phyloP scores from a whole-genome alignment of 2,113 vertebrate genomes.

The Alethe diademata region DNA sequence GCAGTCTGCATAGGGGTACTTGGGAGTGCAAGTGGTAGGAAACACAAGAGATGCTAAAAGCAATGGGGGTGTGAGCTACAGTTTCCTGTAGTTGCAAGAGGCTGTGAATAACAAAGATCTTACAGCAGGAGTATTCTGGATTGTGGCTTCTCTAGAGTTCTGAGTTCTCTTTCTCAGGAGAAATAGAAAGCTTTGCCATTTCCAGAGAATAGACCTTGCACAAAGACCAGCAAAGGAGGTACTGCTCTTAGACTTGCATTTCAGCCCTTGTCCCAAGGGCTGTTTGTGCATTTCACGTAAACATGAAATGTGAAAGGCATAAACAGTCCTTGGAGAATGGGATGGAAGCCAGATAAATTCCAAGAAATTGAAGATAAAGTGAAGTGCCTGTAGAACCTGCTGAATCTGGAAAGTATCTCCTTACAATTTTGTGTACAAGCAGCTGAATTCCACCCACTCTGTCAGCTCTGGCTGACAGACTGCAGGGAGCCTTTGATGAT shows the following conservation, averaged over 20 bases:
- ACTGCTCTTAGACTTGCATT: not conserved
- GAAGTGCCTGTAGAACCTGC: not conserved
- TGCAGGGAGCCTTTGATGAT: not conserved
- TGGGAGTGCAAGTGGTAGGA: not conserved
- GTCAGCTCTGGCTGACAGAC: not conserved
- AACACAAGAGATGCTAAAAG: not conserved
- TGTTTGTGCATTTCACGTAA: not conserved
- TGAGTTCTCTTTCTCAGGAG: not conserved
- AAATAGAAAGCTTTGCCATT: not conserved
- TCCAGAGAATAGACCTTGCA: not conserved
- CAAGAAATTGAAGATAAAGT: not conserved
- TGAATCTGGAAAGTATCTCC: not conserved
- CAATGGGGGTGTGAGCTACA: not conserved
- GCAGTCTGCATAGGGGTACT: not conserved
- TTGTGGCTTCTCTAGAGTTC: not conserved
- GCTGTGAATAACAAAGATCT: not conserved
- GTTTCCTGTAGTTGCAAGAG: not conserved
- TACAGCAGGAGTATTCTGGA: not conserved
- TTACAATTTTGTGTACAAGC: fast-evolving
- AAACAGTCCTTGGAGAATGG: conserved; percentile 26
- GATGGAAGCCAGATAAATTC: not conserved
- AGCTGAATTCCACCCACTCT: not conserved
- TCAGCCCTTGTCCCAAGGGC: not conserved
- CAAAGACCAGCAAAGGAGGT: not conserved
- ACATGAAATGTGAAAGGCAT: not conserved